phyloP scores from a whole-genome alignment of 2,888 invertebrate genomes.

The Andrena hattorfiana region DNA sequence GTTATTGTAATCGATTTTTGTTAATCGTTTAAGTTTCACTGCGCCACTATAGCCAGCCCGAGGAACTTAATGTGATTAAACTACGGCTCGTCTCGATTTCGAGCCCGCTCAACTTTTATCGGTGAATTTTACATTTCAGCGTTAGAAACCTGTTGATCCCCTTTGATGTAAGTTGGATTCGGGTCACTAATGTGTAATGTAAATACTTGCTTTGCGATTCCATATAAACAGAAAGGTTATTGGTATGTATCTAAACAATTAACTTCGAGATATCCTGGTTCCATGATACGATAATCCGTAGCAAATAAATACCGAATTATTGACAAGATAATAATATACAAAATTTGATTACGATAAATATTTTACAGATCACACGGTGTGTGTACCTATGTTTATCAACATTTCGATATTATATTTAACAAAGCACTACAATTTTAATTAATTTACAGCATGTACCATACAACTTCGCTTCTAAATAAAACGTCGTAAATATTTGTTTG shows the following conservation, averaged over 20 bases:
- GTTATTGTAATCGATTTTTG: conserved; percentile 44
- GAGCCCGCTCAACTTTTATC: conserved; percentile 38
- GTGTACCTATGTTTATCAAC: background rate
- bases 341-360: background rate
- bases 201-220: conserved; percentile 17
- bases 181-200: background rate
- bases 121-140: background rate
- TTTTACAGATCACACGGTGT: background rate
- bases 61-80: conserved; percentile 46
- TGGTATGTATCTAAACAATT: background rate
- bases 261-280: background rate
- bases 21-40: conserved; percentile 53
- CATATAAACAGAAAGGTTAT: conserved; percentile 17
- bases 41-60: conserved; percentile 32
- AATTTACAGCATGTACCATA: no score
- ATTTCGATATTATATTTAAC: no score
- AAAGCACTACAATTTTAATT: no score
- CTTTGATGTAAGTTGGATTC: background rate
- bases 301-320: background rate
- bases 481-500: no score
- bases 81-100: conserved; percentile 26
- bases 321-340: background rate
- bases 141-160: conserved; percentile 25
- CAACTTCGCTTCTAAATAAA: no score
- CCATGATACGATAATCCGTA: background rate